Percentiles rank a stretch among this genome's conserved stretches.
phyloP scores from a whole-genome alignment of 1,140 invertebrate species.

The Calephelis virginiensis region DNA sequence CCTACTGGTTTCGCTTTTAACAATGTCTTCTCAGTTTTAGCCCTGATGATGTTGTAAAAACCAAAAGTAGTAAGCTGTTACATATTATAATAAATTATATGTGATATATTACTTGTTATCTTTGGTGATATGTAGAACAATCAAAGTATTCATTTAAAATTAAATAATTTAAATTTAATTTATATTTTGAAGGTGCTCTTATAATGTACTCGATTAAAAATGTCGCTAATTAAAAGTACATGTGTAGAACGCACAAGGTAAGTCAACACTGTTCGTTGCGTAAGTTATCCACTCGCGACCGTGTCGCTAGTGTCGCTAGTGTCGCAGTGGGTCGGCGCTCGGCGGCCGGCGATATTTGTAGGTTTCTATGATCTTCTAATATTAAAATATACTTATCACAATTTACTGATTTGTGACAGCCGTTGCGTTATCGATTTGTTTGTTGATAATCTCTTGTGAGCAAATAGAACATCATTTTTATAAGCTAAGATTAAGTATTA shows the following conservation, averaged over 20 bases:
- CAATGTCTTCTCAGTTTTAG: too few species aligned
- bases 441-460: background rate
- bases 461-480: background rate
- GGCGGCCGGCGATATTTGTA: background rate
- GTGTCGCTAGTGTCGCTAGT: too few species aligned
- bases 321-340: conserved; percentile 28
- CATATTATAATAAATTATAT: too few species aligned
- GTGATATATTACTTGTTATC: too few species aligned
- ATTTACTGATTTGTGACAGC: background rate
- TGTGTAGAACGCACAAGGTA: conserved; percentile 38
- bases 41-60: too few species aligned
- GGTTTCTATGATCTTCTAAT: conserved; percentile 2
- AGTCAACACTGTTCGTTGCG: background rate
- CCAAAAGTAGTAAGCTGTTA: too few species aligned
- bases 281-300: too few species aligned
- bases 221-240: background rate
- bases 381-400: background rate
- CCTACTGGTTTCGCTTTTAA: too few species aligned
- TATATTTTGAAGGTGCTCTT: background rate
- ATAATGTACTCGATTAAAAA: background rate
- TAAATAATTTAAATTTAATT: too few species aligned
- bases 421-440: background rate
- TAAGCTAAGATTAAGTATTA: too few species aligned
- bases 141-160: too few species aligned
- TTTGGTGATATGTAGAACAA: too few species aligned